Conservation (phyloP, 2,113 vertebrate species). For the Prolemur simus region DNA sequence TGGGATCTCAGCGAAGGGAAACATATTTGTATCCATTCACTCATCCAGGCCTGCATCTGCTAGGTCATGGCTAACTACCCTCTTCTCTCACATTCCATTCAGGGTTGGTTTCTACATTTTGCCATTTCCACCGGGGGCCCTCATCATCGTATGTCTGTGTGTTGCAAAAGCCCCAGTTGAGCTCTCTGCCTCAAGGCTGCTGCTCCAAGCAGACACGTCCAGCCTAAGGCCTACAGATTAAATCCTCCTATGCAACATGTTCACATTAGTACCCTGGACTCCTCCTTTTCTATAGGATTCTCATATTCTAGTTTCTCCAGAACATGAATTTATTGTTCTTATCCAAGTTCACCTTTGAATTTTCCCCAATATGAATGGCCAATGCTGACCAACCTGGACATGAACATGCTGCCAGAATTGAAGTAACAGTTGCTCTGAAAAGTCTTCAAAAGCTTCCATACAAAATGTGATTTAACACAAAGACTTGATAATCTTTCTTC, state of each 20-base stretch:
- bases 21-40: not conserved
- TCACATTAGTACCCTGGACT: not conserved
- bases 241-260: not conserved
- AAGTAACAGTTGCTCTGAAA: not conserved
- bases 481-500: not conserved
- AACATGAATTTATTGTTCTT: not conserved
- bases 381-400: not conserved
- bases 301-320: not conserved
- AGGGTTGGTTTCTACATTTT: not conserved
- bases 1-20: not conserved
- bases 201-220: not conserved
- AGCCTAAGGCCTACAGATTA: not conserved
- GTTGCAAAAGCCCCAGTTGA: not conserved
- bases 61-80: not conserved
- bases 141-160: not conserved
- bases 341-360: not conserved
- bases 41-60: not conserved
- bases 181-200: not conserved
- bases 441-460: not conserved
- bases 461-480: conserved; percentile 9
- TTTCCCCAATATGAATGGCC: not conserved
- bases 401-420: conserved; percentile 4
- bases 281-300: not conserved
- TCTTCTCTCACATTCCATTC: not conserved
- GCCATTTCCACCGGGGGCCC: not conserved